Evolutionary conservation across 2,113 vertebrate genomes (phyloP), one percentile per base, ranked within the genome.

Genomic region (Nyctibius bracteatus): DNA sequence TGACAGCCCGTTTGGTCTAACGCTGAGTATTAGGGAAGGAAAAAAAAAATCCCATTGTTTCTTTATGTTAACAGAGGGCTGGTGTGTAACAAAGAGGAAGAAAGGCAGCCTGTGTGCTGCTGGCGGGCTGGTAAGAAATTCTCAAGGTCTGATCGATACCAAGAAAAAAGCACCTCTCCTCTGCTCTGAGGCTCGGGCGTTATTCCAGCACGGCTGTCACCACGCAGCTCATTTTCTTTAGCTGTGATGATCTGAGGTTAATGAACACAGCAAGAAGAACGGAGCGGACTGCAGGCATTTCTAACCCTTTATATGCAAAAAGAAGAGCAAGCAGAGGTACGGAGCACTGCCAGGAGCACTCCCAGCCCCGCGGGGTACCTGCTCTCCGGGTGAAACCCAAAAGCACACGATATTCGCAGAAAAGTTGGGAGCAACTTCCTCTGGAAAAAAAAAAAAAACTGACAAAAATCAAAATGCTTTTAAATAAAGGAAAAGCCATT

Each of bases 361-460:
- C 30, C 4, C 19, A 9, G 1, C 8, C 57, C n/a, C 74, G 13
- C 54, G 3, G 49, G 87, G 30, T 23, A 92, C 86, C 91, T 46
- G 73, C 86, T 23, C 31, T 16, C 44, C 5, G 25, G 30, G 52
- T 11, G 18, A 81, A 39, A 52, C 68, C 49, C 22, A 20, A 57
- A 54, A 8, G 23, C 63, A 51, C 41, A 52, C 1, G 66, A 30
- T 18, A 62, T 20, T 20, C 57, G 10, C 22, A 3, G 19, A 88
- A n/a, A 95, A 96, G 92, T 96, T 94, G 14, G 47, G 35, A 74
- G 43, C 47, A 94, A 96, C 90, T 95, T 92, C 87, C 5, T 5
- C 23, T 5, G 13, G 21, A 2, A 16, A 39, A 39, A n/a, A 35
- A 4, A 5, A 39, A 37, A 35, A 4, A 5, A 3, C 81, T 5